phyloP scores from a whole-genome alignment of 2,888 invertebrate species.

The Andrena trimmerana region DNA sequence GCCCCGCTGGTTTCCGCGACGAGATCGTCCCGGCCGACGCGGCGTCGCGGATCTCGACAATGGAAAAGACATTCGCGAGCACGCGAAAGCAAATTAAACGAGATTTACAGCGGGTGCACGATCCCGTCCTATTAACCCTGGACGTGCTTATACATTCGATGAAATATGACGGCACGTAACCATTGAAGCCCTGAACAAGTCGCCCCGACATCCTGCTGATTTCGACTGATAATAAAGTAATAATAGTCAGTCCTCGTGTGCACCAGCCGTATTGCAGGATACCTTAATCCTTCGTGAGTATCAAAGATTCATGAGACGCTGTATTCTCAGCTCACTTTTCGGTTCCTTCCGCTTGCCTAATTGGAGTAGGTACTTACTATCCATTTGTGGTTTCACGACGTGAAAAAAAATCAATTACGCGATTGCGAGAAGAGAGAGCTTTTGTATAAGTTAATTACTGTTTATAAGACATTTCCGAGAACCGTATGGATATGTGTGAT shows the following conservation, averaged over 20 bases:
- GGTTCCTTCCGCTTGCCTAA: background rate
- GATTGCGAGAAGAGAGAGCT: no score
- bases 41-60: constrained; percentile 41
- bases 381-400: no score
- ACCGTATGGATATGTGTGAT: no score
- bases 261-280: background rate
- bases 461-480: background rate
- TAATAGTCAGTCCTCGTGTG: constrained; percentile 55
- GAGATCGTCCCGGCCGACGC: constrained; percentile 26
- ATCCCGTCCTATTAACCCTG: constrained; percentile 74
- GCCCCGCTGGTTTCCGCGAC: constrained; percentile 27
- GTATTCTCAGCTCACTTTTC: background rate
- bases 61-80: constrained; percentile 61
- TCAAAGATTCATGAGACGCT: background rate
- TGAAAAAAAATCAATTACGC: no score
- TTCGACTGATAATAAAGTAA: constrained; percentile 58
- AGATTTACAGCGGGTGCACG: constrained; percentile 73
- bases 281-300: background rate
- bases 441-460: no score
- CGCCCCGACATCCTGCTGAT: constrained; percentile 61
- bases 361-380: background rate
- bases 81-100: constrained; percentile 69
- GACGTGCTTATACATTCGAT: constrained; percentile 70
- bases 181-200: constrained; percentile 33
- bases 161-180: constrained; percentile 63